These are phyloP conservation scores for Pseudorectes ferrugineus DNA, from an alignment of 2,113 vertebrate genomes.

Conservation along the genomic window DNA sequence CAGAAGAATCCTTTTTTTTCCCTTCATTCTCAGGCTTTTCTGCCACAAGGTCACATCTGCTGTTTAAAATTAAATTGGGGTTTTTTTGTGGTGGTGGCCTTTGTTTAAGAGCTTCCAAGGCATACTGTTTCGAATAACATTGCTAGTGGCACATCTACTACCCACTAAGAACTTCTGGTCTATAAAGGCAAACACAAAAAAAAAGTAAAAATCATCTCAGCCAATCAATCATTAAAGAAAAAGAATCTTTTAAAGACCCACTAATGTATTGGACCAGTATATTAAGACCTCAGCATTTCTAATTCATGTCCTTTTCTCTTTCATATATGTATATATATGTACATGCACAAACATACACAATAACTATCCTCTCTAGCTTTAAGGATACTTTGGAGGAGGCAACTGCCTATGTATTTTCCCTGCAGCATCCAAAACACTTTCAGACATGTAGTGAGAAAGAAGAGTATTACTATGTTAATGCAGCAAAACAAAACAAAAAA, in stretches of 20 bases:
- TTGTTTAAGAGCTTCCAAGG: background rate
- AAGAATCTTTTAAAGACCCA: background rate
- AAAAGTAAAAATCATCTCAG: background rate
- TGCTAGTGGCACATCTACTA: background rate
- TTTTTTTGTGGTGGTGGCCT: background rate
- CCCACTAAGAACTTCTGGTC: background rate
- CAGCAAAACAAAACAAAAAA: background rate
- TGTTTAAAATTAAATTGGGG: background rate
- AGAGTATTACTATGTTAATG: background rate
- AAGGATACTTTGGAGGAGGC: background rate
- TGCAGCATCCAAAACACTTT: background rate
- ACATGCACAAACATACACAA: background rate
- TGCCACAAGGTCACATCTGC: background rate
- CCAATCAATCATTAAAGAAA: background rate
- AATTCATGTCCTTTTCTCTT: background rate
- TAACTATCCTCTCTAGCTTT: background rate
- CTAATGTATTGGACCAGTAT: background rate
- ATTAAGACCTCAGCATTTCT: background rate
- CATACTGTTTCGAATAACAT: background rate
- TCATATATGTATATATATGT: background rate
- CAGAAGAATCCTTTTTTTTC: background rate
- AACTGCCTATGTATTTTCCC: background rate
- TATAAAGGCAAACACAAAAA: background rate
- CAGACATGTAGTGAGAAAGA: background rate
- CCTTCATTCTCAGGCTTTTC: background rate